These are phyloP conservation scores for Alexandromys oeconomus DNA, from an alignment of 2,797 vertebrate genomes.

Conservation along the genomic window DNA sequence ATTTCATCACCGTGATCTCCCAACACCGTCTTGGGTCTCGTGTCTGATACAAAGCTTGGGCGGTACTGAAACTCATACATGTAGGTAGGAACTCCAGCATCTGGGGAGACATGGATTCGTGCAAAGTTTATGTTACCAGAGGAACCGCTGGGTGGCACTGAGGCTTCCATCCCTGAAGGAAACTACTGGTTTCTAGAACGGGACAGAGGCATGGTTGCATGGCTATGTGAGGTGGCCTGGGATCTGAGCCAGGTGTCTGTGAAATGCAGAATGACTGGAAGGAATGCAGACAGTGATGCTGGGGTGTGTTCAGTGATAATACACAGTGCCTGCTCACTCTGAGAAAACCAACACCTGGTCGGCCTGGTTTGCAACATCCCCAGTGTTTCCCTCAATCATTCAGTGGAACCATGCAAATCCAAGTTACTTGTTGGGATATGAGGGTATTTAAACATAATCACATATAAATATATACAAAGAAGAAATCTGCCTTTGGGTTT, in stretches of 20 bases:
- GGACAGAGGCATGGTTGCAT: rapidly evolving
- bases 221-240: neutral
- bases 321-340: neutral
- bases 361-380: neutral
- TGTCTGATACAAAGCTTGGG: conserved; percentile 41
- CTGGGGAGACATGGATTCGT: conserved; percentile 32
- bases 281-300: rapidly evolving
- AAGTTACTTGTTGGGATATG: neutral
- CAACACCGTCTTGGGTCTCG: conserved; percentile 30
- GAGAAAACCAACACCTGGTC: neutral
- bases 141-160: rapidly evolving
- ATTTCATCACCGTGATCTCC: conserved; percentile 75
- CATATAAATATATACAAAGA: neutral
- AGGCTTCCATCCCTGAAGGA: neutral
- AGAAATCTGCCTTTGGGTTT: neutral
- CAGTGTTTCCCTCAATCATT: neutral
- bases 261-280: neutral
- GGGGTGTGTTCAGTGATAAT: rapidly evolving
- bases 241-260: neutral
- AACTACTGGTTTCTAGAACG: rapidly evolving
- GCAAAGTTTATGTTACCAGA: neutral
- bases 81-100: conserved; percentile 60
- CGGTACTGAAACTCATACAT: conserved; percentile 78
- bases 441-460: neutral
- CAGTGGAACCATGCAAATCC: neutral